phyloP scores from a whole-genome alignment of 2,113 vertebrate species.

The Cairina moschata region DNA sequence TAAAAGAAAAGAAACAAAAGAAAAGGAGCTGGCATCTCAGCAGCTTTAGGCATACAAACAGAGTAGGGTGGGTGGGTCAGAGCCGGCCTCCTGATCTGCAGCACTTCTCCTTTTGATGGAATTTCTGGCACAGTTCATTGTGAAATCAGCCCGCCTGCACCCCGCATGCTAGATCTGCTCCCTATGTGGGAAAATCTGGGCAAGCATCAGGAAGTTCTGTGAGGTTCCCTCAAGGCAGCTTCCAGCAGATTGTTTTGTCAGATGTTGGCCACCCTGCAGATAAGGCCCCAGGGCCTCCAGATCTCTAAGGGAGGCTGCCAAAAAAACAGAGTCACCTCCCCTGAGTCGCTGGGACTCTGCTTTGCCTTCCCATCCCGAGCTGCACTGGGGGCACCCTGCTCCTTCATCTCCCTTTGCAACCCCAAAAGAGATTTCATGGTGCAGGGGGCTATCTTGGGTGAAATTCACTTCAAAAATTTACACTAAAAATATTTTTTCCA shows the following conservation, averaged over 20 bases:
- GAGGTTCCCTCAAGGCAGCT: not conserved
- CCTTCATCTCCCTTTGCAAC: not conserved
- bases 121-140: not conserved
- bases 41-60: not conserved
- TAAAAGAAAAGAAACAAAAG: not conserved
- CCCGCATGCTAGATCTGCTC: not conserved
- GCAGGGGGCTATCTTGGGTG: not conserved
- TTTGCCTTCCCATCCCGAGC: not conserved
- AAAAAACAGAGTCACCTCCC: not conserved
- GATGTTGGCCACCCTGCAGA: not conserved
- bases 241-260: conserved; percentile 14
- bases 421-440: not conserved
- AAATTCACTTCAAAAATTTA: not conserved
- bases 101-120: not conserved
- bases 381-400: not conserved
- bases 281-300: not conserved
- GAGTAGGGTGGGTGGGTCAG: not conserved
- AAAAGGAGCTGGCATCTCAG: not conserved
- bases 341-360: not conserved
- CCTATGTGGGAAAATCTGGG: not conserved
- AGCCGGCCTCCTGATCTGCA: not conserved
- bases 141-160: not conserved
- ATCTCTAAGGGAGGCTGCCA: not conserved
- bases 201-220: not conserved
- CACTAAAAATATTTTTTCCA: not conserved